Base-by-base conservation (phyloP, 2,797 vertebrate species). In the Hydrocynus forskahlii region DNA sequence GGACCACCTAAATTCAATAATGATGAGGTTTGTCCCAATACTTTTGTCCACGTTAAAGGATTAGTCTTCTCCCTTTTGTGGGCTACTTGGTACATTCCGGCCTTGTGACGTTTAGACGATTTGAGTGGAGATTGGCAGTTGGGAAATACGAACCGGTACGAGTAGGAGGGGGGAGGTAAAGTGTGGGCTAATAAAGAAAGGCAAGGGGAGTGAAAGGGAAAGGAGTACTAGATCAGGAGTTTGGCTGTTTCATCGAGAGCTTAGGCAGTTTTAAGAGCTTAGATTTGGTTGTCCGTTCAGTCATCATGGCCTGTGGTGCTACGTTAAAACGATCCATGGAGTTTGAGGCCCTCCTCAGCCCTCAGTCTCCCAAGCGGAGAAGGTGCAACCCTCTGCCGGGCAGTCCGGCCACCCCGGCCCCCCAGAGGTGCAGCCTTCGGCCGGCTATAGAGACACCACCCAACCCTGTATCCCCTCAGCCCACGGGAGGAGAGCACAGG, bases 281-380 rank as follows among this genome's bases (percentile, higher is more conserved):
- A 1, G 1, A 66, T 19, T 82, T 35, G 66, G 25, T 81, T 16
- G 78, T 86, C 87, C 71, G 38, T 84, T 83, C 68, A 79, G 86
- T 90, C 71, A 92, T 83, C 81, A 97, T 97, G 96, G 96, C 96
- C 84, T 97, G 96, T 82, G 96, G 96, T 88, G 96, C 96, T 75
- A 97, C 96, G 87, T 92, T 97, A 92, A 97, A 97, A 89, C 95
- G 96, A 87, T 96, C 96, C 83, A 96, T 97, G 95, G 96, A 97
- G 93, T 97, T 97, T 81, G 96, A 97, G 93, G 95, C 95, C 92
- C 95, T 96, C 85, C 95, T 96, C 89, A 96, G 95, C 88, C 96
- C 96, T 57, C 94, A 95, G 92, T 97, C 96, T 87, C 96, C 96
- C 55, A 97, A 97, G 91, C 94, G 96, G 87, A 92, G 96, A 87